Evolutionary conservation across 1,140 invertebrate species (phyloP).

Genomic region (Caenorhabditis briggsae): DNA sequence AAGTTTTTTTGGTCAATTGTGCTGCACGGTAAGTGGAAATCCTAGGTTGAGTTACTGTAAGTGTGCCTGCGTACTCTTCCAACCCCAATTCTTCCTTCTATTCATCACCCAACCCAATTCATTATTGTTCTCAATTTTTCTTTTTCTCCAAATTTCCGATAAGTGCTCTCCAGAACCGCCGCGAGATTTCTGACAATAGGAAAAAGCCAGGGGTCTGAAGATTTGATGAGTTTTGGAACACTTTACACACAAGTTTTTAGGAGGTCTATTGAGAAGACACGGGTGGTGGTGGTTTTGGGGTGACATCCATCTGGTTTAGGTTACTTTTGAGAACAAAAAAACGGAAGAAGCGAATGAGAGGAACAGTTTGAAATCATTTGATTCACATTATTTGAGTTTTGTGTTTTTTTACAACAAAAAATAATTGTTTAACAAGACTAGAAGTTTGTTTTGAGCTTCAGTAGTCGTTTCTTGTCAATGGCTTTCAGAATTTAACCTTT

Average conservation of each 20-base stretch:
- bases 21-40: too few species aligned
- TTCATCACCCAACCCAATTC: not conserved
- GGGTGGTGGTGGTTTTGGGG: slow-evolving; percentile 17
- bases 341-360: not conserved
- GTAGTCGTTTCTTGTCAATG: not conserved
- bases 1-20: not conserved
- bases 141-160: slow-evolving; percentile 5
- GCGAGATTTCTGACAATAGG: not conserved
- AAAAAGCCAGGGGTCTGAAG: not conserved
- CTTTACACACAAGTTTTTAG: slow-evolving; percentile 42
- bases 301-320: slow-evolving; percentile 26
- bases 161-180: slow-evolving; percentile 18
- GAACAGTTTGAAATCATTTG: slow-evolving; percentile 2
- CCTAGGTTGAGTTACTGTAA: not conserved
- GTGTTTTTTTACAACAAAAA: not conserved
- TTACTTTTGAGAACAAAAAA: not conserved
- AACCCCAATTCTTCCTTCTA: not conserved
- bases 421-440: not conserved
- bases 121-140: slow-evolving; percentile 1
- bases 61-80: not conserved
- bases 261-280: slow-evolving; percentile 21
- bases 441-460: too few species aligned
- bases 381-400: not conserved
- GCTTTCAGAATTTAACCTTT: too few species aligned
- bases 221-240: not conserved